These are phyloP conservation scores for Pediacus dermestoides DNA, from an alignment of 2,888 invertebrate species.

Conservation along the genomic window DNA sequence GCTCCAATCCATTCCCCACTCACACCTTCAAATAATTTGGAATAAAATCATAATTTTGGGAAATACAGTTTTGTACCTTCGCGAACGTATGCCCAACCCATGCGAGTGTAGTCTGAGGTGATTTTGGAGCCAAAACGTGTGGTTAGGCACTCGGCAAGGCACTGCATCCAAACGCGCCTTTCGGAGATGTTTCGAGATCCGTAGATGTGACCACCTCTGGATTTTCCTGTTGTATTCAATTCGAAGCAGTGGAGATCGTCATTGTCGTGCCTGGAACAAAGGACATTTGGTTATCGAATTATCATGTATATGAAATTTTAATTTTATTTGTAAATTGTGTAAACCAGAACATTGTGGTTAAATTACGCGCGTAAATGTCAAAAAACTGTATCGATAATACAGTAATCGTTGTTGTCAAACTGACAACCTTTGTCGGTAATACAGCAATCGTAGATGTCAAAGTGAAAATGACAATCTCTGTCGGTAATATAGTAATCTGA, in stretches of 20 bases:
- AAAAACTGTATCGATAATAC: too few species aligned
- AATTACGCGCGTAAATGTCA: too few species aligned
- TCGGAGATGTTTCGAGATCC: conserved; percentile 56
- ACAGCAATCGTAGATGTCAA: too few species aligned
- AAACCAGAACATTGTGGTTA: too few species aligned
- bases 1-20: conserved; percentile 75
- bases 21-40: conserved; percentile 54
- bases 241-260: conserved; percentile 64
- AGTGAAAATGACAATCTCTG: too few species aligned
- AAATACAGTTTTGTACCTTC: conserved; percentile 51
- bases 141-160: conserved; percentile 70
- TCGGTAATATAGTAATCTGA: too few species aligned
- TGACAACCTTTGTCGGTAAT: too few species aligned
- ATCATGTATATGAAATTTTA: too few species aligned
- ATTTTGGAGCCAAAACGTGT: conserved; percentile 64
- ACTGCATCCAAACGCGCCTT: conserved; percentile 72
- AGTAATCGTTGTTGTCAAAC: too few species aligned
- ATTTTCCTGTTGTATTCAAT: conserved; percentile 53
- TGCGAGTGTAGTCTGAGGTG: conserved; percentile 67
- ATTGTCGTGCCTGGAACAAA: conserved; percentile 48
- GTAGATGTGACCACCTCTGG: conserved; percentile 55
- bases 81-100: conserved; percentile 77
- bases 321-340: too few species aligned
- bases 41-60: conserved; percentile 2
- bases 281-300: not conserved